Percentiles rank a stretch among this genome's conserved stretches.
Evolutionary conservation across 2,888 invertebrate species (phyloP).

Genomic region (Drosophila infuscata): DNA sequence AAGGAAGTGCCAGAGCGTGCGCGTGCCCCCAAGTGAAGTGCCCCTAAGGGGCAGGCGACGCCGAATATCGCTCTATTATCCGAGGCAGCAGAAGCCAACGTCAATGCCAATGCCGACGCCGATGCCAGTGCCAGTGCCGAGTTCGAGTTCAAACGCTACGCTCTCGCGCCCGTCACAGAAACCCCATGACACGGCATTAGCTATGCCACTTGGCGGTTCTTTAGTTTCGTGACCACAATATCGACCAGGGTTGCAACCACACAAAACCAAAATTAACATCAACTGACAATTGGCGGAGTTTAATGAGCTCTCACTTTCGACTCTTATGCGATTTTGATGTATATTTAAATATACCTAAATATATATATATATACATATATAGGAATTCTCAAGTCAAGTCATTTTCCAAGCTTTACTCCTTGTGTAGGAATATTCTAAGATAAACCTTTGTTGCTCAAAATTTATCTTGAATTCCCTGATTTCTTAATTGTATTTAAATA

Average conservation of each 20-base stretch:
- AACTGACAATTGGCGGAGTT: slow-evolving; percentile 25
- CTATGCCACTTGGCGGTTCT: slow-evolving; percentile 65
- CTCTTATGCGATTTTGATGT: slow-evolving; percentile 12
- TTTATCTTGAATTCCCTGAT: background rate
- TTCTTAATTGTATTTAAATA: background rate
- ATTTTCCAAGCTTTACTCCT: background rate
- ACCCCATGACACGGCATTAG: slow-evolving; percentile 58
- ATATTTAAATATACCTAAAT: background rate
- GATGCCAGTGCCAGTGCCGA: background rate
- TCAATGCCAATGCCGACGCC: background rate
- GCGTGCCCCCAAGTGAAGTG: slow-evolving; percentile 60
- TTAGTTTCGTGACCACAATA: slow-evolving; percentile 48
- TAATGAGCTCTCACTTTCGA: slow-evolving; percentile 32
- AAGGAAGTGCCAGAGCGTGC: slow-evolving; percentile 80
- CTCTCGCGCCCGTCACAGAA: slow-evolving; percentile 67
- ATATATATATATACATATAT: background rate
- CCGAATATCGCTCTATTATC: slow-evolving; percentile 68
- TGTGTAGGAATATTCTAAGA: background rate
- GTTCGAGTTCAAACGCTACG: slow-evolving; percentile 68
- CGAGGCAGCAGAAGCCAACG: background rate
- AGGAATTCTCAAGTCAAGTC: background rate
- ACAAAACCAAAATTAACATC: slow-evolving; percentile 27
- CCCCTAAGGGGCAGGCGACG: slow-evolving; percentile 27
- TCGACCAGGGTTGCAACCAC: slow-evolving; percentile 26
- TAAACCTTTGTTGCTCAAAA: background rate